These are phyloP conservation scores for Gracilinanus agilis DNA, from an alignment of 2,113 vertebrate genomes.

Conservation along the genomic window DNA sequence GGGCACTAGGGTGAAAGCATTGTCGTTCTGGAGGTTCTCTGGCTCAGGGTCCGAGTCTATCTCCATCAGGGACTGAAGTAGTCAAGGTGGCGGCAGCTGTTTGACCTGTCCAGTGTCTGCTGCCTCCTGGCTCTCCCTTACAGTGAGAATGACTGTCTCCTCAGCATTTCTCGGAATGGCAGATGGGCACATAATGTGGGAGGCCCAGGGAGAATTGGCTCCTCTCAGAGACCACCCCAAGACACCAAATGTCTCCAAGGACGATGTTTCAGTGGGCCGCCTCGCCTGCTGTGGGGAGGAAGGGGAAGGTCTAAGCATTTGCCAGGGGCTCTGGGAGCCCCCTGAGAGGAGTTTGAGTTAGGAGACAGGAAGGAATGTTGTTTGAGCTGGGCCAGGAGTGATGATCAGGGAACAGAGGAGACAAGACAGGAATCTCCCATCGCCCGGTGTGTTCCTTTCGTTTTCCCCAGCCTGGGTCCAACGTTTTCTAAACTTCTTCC, in stretches of 20 bases:
- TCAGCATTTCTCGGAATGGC: background rate
- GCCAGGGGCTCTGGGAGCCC: background rate
- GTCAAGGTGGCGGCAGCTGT: background rate
- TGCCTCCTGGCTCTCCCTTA: background rate
- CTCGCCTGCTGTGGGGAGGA: no score
- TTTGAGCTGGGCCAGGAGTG: background rate
- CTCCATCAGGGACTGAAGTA: background rate
- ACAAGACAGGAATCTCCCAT: background rate
- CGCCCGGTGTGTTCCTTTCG: background rate
- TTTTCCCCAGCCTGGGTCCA: no score
- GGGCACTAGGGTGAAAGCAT: background rate
- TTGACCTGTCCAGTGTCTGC: background rate
- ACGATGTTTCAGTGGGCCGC: no score
- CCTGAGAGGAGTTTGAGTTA: background rate
- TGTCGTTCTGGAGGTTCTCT: background rate
- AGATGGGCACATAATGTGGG: background rate
- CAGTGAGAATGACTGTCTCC: background rate
- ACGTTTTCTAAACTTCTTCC: background rate
- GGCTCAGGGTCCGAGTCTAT: background rate
- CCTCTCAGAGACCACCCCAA: background rate
- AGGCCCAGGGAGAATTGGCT: background rate
- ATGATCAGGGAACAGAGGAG: no score
- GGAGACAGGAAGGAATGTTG: background rate
- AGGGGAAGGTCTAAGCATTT: no score
- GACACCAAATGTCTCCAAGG: no score